These are phyloP conservation scores for Conus canariensis DNA, from an alignment of 2,888 invertebrate genomes.

Conservation along the genomic window DNA sequence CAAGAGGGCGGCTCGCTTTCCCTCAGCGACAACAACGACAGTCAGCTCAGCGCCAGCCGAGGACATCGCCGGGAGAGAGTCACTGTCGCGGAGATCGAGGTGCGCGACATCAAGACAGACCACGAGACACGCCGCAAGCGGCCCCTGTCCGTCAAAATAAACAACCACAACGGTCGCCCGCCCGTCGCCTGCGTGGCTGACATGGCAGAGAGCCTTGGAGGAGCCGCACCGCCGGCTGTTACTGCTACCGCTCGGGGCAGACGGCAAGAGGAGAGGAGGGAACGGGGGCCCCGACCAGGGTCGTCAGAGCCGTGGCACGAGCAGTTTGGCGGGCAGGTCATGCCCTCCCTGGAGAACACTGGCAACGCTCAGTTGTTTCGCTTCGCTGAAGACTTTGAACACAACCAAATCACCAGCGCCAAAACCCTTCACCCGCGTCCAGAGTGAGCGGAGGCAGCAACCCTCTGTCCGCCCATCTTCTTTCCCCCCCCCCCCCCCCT, in stretches of 20 bases:
- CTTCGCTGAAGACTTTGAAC: not conserved
- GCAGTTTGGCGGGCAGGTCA: not conserved
- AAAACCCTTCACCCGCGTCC: not conserved
- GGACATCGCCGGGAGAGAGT: not conserved
- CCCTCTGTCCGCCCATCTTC: no score
- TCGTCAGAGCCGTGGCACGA: not conserved
- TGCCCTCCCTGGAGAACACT: not conserved
- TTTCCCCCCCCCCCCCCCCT: no score
- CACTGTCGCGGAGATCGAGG: not conserved
- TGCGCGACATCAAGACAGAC: conserved; percentile 25
- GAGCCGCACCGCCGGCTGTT: not conserved
- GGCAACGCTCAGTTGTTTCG: not conserved
- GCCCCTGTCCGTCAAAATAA: conserved; percentile 1
- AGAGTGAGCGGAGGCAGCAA: not conserved
- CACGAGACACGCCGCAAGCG: conserved; percentile 29
- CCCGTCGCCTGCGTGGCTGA: not conserved
- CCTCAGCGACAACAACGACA: conserved; percentile 1
- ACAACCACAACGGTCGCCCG: not conserved
- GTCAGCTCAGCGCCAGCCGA: not conserved
- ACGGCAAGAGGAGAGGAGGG: not conserved
- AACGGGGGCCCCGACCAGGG: not conserved
- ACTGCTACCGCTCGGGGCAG: not conserved
- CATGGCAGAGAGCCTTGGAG: not conserved
- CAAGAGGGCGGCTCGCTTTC: no score
- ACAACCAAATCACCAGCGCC: conserved; percentile 4